Evolutionary conservation across 2,797 vertebrate species (phyloP), one percentile per base, ranked within the genome.

Genomic region (Etheostoma nigrum): DNA sequence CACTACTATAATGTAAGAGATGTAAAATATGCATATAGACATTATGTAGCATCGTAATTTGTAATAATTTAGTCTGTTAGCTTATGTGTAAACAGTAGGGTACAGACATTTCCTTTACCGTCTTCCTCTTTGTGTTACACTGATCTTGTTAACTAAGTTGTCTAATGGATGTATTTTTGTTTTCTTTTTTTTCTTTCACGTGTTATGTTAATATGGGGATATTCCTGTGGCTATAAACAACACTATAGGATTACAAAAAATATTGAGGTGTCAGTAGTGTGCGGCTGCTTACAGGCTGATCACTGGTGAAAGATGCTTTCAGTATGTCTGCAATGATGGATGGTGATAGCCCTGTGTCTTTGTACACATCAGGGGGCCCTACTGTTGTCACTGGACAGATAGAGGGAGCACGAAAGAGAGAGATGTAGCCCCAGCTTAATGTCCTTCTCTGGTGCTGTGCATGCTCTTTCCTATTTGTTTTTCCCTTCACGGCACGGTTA

Each of bases 401-500:
- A 91, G 82, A 86, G 80, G 74, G 81, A 92, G 89, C 45, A 78
- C 76, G 81, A 77, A 87, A 95, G 91, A 91, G 86, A 92, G 88
- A 91, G 94, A 96, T 95, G 95, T 95, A 86, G 95, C 94, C 89
- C 90, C 95, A 95, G 95, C 94, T 94, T 93, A 93, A 96, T 95
- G 96, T 97, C 95, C 95, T 96, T 96, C 96, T 96, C 95, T 95
- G 95, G 95, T 95, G 96, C 95, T 94, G 95, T 95, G 95, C 93
- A 96, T 96, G 96, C 95, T 95, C 93, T 95, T 95, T 96, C 82
- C 92, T 95, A 94, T 94, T 95, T 96, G 95, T 94, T 96, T 95
- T 96, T 94, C 95, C 95, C 96, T 96, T 96, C 95, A 96, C 96
- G 95, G 95, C 95, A 95, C 94, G 91, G 96, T 95, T 96, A 95